These are phyloP conservation scores for Ochlodes sylvanus DNA, from an alignment of 2,888 invertebrate genomes.

Conservation along the genomic window DNA sequence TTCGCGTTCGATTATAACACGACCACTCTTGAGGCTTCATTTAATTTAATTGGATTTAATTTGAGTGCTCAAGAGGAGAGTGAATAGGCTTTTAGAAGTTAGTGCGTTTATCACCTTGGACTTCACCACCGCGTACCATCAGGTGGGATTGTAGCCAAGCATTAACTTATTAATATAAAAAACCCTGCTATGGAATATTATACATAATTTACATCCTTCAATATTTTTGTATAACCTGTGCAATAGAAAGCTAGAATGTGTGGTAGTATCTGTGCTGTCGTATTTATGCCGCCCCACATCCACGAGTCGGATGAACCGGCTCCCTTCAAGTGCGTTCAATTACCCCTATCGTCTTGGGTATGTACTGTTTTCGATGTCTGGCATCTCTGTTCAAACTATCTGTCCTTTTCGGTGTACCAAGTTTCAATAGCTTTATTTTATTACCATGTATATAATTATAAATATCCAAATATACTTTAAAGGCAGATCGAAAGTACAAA, in stretches of 20 bases:
- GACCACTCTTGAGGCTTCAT: no score
- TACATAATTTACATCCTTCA: no score
- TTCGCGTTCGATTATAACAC: no score
- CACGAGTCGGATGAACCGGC: conserved; percentile 25
- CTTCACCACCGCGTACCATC: no score
- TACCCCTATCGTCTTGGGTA: conserved; percentile 31
- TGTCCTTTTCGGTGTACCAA: conserved; percentile 17
- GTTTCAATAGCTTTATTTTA: conserved; percentile 5
- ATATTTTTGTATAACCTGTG: not conserved
- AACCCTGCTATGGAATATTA: no score
- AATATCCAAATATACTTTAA: not conserved
- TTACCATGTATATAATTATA: not conserved
- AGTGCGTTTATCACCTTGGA: no score
- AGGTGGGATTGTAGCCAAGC: no score
- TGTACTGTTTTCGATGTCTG: conserved; percentile 29
- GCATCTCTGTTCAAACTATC: conserved; percentile 16
- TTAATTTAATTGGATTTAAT: no score
- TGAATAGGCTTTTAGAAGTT: no score
- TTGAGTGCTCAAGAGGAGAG: no score
- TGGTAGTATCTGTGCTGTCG: conserved; percentile 13
- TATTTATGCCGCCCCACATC: conserved; percentile 26
- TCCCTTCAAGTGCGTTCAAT: conserved; percentile 36
- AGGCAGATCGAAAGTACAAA: conserved; percentile 16
- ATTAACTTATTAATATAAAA: no score
- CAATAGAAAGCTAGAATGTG: conserved; percentile 2